Percentiles rank a stretch among this genome's conserved stretches.
Evolutionary conservation across 2,888 invertebrate genomes (phyloP).

Genomic region (Hydroisotoma schaefferi): DNA sequence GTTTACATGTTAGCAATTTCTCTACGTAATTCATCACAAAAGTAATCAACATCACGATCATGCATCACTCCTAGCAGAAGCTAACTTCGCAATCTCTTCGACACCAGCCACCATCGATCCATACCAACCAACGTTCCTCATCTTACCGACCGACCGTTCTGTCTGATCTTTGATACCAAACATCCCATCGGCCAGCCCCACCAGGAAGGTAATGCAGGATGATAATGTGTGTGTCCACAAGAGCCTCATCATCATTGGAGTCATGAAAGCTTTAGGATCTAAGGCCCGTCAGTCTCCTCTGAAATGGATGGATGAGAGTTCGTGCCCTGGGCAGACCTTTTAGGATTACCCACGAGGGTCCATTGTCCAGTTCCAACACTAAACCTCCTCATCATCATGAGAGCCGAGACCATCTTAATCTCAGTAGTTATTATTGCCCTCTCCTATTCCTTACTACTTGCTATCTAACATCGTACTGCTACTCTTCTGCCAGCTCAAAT

Average conservation of each 20-base stretch:
- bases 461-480: background rate
- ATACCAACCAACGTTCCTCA: too few species aligned
- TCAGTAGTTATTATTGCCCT: conserved; percentile 10
- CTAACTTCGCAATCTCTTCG: too few species aligned
- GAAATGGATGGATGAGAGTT: conserved; percentile 45
- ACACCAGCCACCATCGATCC: too few species aligned
- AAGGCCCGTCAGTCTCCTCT: conserved; percentile 18
- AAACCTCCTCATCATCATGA: conserved; percentile 36
- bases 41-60: too few species aligned
- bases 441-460: background rate
- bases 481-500: background rate
- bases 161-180: background rate
- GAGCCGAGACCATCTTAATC: conserved; percentile 37
- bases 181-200: background rate
- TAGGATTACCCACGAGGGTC: conserved; percentile 38
- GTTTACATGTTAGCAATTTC: too few species aligned
- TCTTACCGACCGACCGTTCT: too few species aligned
- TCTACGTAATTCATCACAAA: too few species aligned
- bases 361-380: conserved; percentile 33
- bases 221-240: conserved; percentile 11
- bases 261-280: conserved; percentile 1
- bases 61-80: too few species aligned
- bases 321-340: conserved; percentile 45
- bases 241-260: conserved; percentile 9
- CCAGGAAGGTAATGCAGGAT: conserved; percentile 1